These are phyloP conservation scores for Lomographa bimaculata DNA, from an alignment of 2,888 invertebrate species.

Conservation along the genomic window DNA sequence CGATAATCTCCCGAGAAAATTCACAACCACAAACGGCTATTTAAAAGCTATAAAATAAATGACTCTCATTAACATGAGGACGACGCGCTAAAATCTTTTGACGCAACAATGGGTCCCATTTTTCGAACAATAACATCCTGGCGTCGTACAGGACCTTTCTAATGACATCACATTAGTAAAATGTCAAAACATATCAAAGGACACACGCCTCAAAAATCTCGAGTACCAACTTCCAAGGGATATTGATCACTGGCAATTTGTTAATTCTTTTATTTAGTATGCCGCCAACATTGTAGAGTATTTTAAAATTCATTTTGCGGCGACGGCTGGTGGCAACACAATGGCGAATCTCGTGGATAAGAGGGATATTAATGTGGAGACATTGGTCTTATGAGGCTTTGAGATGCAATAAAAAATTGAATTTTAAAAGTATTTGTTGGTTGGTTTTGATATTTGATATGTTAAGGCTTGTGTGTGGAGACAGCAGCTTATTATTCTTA, in stretches of 20 bases:
- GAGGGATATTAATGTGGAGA: slow-evolving; percentile 43
- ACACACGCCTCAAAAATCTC: slow-evolving; percentile 60
- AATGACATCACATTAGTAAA: slow-evolving; percentile 79
- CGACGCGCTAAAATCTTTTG: slow-evolving; percentile 8
- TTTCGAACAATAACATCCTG: slow-evolving; percentile 37
- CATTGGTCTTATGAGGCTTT: slow-evolving; percentile 41
- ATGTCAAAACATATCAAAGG: slow-evolving; percentile 81
- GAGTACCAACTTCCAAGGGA: slow-evolving; percentile 55
- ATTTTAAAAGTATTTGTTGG: too few species aligned
- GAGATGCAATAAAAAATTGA: slow-evolving; percentile 8
- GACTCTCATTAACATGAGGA: slow-evolving; percentile 71
- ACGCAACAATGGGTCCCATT: slow-evolving; percentile 17
- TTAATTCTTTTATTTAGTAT: slow-evolving; percentile 64
- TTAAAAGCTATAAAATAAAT: slow-evolving; percentile 78
- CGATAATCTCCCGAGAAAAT: slow-evolving; percentile 67
- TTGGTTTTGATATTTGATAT: slow-evolving; percentile 2
- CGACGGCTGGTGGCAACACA: slow-evolving; percentile 49
- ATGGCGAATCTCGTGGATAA: slow-evolving; percentile 43
- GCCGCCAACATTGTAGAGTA: slow-evolving; percentile 55
- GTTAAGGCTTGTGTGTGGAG: background rate
- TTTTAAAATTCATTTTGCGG: slow-evolving; percentile 59
- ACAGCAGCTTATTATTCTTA: slow-evolving; percentile 6
- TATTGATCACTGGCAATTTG: slow-evolving; percentile 78
- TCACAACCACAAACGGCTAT: slow-evolving; percentile 69
- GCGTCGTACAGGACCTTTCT: slow-evolving; percentile 62